These are phyloP conservation scores for Lysandra bellargus DNA, from an alignment of 2,888 invertebrate species.

Conservation along the genomic window DNA sequence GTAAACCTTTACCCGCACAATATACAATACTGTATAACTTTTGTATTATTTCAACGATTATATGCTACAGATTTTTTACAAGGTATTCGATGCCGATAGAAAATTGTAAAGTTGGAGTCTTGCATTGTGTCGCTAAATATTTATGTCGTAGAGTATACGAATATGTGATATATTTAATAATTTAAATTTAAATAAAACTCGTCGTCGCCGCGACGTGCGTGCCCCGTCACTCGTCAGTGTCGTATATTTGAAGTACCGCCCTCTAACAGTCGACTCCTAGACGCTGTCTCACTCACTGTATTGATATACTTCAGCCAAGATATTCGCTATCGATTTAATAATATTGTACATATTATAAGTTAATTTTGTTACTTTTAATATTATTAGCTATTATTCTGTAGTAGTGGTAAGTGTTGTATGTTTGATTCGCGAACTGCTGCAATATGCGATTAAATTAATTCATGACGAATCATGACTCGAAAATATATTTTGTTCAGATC, in stretches of 20 bases:
- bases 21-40: not conserved
- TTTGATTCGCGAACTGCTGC: conserved; percentile 79
- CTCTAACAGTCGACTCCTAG: conserved; percentile 38
- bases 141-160: conserved; percentile 2
- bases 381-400: conserved; percentile 79
- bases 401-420: conserved; percentile 79
- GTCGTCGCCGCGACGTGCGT: not conserved
- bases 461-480: conserved; percentile 72
- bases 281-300: conserved; percentile 42
- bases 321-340: conserved; percentile 76
- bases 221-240: not conserved
- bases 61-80: not conserved
- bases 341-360: conserved; percentile 81
- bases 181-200: conserved; percentile 13
- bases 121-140: not conserved
- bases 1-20: not conserved
- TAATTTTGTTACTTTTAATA: conserved; percentile 80
- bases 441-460: conserved; percentile 76
- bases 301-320: conserved; percentile 68
- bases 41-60: not conserved
- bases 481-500: conserved; percentile 59
- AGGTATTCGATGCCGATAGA: not conserved
- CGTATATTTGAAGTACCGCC: conserved; percentile 39
- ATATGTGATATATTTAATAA: conserved; percentile 31
- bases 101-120: not conserved